Conservation (phyloP, 2,797 vertebrate species). For the Poeciliopsis infans region DNA sequence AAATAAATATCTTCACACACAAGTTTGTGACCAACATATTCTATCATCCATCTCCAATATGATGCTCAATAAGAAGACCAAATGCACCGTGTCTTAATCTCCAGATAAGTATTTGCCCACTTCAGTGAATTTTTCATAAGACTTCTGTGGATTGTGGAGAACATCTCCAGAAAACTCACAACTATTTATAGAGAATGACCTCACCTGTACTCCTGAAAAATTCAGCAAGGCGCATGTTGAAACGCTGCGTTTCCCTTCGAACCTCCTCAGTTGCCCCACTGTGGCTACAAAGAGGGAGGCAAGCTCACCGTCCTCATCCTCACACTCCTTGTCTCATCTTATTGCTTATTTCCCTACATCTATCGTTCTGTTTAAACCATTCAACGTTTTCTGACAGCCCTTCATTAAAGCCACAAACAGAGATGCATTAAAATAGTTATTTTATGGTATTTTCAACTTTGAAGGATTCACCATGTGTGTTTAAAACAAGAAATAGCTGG, state of each 20-base stretch:
- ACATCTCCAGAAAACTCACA: conserved; percentile 1
- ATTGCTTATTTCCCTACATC: not conserved
- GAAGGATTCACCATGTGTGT: not conserved
- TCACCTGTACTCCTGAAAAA: conserved; percentile 52
- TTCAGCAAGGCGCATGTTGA: conserved; percentile 44
- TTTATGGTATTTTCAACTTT: not conserved
- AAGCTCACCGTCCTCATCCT: conserved; percentile 31
- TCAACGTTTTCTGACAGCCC: not conserved
- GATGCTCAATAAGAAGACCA: not conserved
- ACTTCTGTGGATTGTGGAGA: not conserved
- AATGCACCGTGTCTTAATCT: not conserved
- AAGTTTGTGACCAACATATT: not conserved
- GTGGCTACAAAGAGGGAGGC: conserved; percentile 28
- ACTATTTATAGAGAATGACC: conserved; percentile 45
- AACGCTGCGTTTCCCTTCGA: conserved; percentile 40
- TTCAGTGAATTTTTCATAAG: not conserved
- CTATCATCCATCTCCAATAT: not conserved
- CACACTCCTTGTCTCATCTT: not conserved
- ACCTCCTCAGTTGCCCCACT: conserved; percentile 27
- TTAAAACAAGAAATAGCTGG: not conserved
- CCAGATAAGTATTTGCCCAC: not conserved
- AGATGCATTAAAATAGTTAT: not conserved
- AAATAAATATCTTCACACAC: not conserved
- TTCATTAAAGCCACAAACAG: not conserved
- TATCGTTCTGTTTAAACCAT: not conserved